These are phyloP conservation scores for Sturnira hondurensis DNA, from an alignment of 2,113 vertebrate species.

Conservation along the genomic window DNA sequence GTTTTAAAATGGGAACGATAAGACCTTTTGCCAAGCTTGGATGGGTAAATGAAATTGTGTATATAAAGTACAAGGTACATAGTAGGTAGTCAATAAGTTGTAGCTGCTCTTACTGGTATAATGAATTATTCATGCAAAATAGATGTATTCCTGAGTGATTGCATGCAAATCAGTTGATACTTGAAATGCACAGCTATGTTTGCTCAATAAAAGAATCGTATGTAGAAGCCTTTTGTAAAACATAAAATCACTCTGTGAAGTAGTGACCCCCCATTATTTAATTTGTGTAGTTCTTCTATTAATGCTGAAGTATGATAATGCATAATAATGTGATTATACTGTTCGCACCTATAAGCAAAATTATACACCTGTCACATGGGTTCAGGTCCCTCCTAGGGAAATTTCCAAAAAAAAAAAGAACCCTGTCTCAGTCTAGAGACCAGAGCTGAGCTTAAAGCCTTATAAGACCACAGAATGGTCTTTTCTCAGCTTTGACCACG, in stretches of 20 bases:
- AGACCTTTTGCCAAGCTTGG: neutral
- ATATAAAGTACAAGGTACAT: neutral
- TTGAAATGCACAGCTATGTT: slow-evolving; percentile 23
- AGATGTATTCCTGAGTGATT: neutral
- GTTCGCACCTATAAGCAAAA: neutral
- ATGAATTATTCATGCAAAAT: slow-evolving; percentile 22
- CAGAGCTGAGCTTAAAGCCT: neutral
- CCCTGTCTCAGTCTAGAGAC: neutral
- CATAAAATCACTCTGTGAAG: slow-evolving; percentile 3
- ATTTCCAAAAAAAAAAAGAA: neutral
- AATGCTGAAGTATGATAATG: neutral
- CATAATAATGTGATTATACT: neutral
- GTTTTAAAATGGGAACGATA: neutral
- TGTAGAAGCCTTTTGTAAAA: slow-evolving; percentile 26
- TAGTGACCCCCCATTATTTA: neutral
- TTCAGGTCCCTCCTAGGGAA: neutral
- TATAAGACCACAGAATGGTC: neutral
- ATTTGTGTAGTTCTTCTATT: neutral
- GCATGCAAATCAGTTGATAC: slow-evolving; percentile 28
- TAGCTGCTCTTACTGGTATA: neutral
- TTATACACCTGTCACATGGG: neutral
- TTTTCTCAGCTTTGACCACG: neutral
- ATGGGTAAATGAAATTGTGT: neutral
- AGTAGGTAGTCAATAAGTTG: neutral
- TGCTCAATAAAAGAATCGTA: slow-evolving; percentile 7